Base-by-base conservation (phyloP, 2,797 vertebrate genomes). In the Smutsia gigantea region DNA sequence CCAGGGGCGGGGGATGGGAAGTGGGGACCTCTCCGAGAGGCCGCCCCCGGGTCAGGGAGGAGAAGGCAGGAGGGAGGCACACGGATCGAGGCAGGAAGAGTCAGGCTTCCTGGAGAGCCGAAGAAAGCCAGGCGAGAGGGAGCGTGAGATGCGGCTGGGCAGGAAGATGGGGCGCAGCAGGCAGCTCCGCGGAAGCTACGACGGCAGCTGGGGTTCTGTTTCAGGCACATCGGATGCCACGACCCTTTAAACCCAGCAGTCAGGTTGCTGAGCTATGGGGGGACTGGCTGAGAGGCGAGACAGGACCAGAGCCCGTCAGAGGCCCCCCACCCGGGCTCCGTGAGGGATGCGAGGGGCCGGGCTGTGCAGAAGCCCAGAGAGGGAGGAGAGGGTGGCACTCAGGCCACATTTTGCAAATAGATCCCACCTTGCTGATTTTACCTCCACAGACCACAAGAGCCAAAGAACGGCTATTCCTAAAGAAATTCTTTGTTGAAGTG, bases 381-480 rank as follows among this genome's bases (percentile, higher is more conserved):
- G 27, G 18, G 69, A 21, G 14, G 15, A 74, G 61, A 19, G 12
- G 27, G 11, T 11, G 15, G 7, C 23, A 57, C 87, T 77, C 59
- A 75, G 21, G 34, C 86, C 15, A 31, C 4, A 29, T 39, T 87
- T 59, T 46, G 27, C 51, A 63, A 46, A 49, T 57, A 86, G 53
- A 79, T 31, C 9, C 34, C 55, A 49, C 2, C 34, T 29, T 53
- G n/a, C 66, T 29, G 3, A 3, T 74, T 96, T 75, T 89, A 78
- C 6, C 63, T 79, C 34, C 57, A 53, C 53, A 87, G 81, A 95
- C 25, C 61, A 88, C 7, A 64, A 31, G 72, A 93, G 77, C 37
- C 23, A 83, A 93, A 82, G 49, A 84, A 94, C 71, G 31, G 8
- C 42, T 78, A 87, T 64, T 46, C 55, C 89, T 74, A 27, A 93